Evolutionary conservation across 2,797 vertebrate genomes (phyloP), one percentile per base, ranked within the genome.

Genomic region (Tenualosa thibaudeaui): DNA sequence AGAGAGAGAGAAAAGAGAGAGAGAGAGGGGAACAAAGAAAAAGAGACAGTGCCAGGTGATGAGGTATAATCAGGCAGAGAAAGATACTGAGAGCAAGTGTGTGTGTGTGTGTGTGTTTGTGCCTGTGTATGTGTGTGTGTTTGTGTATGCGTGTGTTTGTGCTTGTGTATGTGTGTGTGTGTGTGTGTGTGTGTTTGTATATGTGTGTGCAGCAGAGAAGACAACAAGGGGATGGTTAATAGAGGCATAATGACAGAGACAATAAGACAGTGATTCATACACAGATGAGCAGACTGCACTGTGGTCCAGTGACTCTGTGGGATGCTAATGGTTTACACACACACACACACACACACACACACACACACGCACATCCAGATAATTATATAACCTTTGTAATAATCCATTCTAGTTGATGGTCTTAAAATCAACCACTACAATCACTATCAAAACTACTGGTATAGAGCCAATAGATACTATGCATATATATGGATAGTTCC

Each of bases 231-330:
- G 65, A 17, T 75, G 37, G 58, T 40, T 75, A 37, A 75, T 75
- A 43, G 68, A 75, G 37, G 37, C 68, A 75, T 75, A 75, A 75
- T 75, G 68, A 19, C 10, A 17, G 1, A 75, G 68, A 75, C 68
- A 75, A 75, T 75, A 37, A 75, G 68, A 40, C 68, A 75, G 68
- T 75, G 68, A 75, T 75, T 75, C 68, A 75, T 75, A 75, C 68
- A 75, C 68, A 75, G 68, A 75, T 37, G 68, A 75, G 68, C 68
- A 75, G 68, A 43, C 68, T 17, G 15, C 31, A 75, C 17, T 75
- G 68, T 75, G 68, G 68, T 75, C 31, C 68, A 75, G 68, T 40
- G 37, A 37, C 31, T 75, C 68, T 43, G 68, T 75, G 68, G 31
- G 37, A 43, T 75, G 37, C 68, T 26, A 75, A 37, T 37, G 68